Evolutionary conservation across 2,888 invertebrate genomes (phyloP), one percentile per base, ranked within the genome.

Genomic region (Tachina lurida): DNA sequence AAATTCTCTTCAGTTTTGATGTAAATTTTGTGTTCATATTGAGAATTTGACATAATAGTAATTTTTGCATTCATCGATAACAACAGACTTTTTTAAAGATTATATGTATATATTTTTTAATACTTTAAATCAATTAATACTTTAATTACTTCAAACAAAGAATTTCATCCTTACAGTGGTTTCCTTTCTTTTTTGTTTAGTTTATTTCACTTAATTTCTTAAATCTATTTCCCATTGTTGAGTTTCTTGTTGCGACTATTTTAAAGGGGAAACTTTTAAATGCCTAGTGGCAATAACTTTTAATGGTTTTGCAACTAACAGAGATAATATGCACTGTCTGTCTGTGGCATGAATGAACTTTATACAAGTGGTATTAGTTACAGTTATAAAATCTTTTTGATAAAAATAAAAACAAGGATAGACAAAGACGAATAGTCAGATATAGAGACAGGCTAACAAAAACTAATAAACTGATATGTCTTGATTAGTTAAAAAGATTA

Each of bases 401-500:
- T 49, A 10, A 41, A 17, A 15, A 62, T 12, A 12, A 58, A 47
- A 80, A 56, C n/a, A 15, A 49, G 47, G 3, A 49, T 12, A 60
- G 12, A 73, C 31, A 41, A 17, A 47, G 19, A 31, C 13, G 12
- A 52, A 60, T n/a, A 60, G 22, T 58, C 58, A 39, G 15, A 39
- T 39, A 41, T 58, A 60, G 49, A 41, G 67, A 49, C 58, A 54
- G 49, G 17, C n/a, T 19, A 76, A 58, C 15, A 71, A 58, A 71
- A 77, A 73, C 65, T 77, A 71, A 83, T 83, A 83, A 83, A 67
- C 65, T 77, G 83, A 83, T 83, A 73, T 77, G 83, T 73, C 83
- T 83, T 65, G 83, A 83, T 83, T 83, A 83, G 83, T 73, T 60
- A 67, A 60, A 31, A 67, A 83, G 83, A 77, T 83, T 83, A 83